These are phyloP conservation scores for Notospermus geniculatus DNA, from an alignment of 1,140 invertebrate genomes.

Conservation along the genomic window DNA sequence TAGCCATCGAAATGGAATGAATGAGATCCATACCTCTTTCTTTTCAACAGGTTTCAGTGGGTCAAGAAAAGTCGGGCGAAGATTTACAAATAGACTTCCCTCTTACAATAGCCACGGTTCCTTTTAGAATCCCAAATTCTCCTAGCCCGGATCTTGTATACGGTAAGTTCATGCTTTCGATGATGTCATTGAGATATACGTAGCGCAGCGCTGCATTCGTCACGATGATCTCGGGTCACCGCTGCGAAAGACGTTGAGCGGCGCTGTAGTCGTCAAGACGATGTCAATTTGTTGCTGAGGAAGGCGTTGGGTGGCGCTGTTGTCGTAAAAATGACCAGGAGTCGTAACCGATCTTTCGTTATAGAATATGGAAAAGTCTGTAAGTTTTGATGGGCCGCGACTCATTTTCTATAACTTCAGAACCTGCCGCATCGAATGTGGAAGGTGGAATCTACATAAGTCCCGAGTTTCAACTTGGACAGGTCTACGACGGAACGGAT, in stretches of 20 bases:
- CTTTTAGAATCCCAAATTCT: constrained; percentile 71
- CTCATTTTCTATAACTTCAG: constrained; percentile 57
- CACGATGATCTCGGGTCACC: too few species aligned
- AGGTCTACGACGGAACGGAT: constrained; percentile 73
- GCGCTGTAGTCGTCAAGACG: too few species aligned
- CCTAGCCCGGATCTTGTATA: constrained; percentile 68
- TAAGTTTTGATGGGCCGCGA: too few species aligned
- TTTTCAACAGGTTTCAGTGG: constrained; percentile 64
- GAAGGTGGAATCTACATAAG: constrained; percentile 80
- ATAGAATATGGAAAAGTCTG: too few species aligned
- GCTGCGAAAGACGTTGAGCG: too few species aligned
- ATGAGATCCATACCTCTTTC: neutral
- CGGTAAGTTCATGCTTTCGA: constrained; percentile 58
- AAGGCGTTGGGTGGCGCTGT: too few species aligned
- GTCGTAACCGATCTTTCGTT: too few species aligned
- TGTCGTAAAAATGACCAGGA: too few species aligned
- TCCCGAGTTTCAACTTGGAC: constrained; percentile 76
- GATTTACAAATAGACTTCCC: constrained; percentile 76
- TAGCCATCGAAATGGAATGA: too few species aligned
- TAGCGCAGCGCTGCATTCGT: too few species aligned
- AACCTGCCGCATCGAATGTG: constrained; percentile 69
- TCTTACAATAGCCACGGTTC: constrained; percentile 76
- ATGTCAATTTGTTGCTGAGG: too few species aligned
- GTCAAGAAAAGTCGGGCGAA: constrained; percentile 71
- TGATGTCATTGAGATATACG: neutral